These are phyloP conservation scores for Pogonus chalceus DNA, from an alignment of 1,140 invertebrate genomes.

Conservation along the genomic window DNA sequence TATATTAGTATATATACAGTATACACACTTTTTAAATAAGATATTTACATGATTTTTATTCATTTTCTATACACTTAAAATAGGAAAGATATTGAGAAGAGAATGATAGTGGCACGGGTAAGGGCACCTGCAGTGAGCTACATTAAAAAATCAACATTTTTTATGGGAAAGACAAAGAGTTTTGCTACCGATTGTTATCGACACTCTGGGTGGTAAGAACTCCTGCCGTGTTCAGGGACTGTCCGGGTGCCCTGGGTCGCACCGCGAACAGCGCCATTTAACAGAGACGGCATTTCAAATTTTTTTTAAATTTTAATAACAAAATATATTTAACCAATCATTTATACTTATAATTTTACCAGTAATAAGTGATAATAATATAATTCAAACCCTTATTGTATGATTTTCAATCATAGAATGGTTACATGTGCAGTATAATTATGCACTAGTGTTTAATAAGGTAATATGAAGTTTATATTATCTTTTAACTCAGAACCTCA, in stretches of 20 bases:
- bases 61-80: no score
- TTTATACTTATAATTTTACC: not conserved
- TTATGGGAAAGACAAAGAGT: conserved; percentile 6
- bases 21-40: no score
- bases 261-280: not conserved
- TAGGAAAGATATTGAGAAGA: no score
- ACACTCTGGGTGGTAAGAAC: not conserved
- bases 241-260: not conserved
- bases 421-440: no score
- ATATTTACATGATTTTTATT: no score
- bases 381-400: no score
- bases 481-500: no score
- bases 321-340: not conserved
- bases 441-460: no score
- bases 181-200: conserved; percentile 6
- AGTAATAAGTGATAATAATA: no score
- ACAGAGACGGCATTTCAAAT: not conserved
- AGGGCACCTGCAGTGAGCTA: not conserved
- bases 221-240: not conserved
- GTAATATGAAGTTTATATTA: no score
- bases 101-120: not conserved
- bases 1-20: no score
- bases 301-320: not conserved
- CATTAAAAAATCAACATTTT: conserved; percentile 8
- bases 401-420: no score